Conservation (phyloP, 2,888 invertebrate species). For the Acheta domesticus region DNA sequence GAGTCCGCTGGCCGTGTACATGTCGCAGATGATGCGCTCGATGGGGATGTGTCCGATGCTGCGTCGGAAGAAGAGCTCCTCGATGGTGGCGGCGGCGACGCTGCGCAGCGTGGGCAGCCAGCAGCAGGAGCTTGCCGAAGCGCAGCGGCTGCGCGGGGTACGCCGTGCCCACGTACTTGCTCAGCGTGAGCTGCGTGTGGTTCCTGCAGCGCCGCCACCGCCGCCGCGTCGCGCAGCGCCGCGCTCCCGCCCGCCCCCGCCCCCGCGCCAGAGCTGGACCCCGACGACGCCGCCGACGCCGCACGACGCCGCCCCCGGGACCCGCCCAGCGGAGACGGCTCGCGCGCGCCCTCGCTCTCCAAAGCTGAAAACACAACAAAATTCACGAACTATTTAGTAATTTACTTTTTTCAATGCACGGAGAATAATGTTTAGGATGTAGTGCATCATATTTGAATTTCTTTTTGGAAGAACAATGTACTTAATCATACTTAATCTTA, state of each 20-base stretch:
- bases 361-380: too few relatives aligned
- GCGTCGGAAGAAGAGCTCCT: slow-evolving; percentile 79
- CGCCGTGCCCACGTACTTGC: slow-evolving; percentile 62
- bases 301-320: too few relatives aligned
- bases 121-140: slow-evolving; percentile 69
- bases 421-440: too few relatives aligned
- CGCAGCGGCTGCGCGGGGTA: slow-evolving; percentile 69
- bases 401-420: too few relatives aligned
- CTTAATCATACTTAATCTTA: too few relatives aligned
- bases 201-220: slow-evolving; percentile 71
- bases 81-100: slow-evolving; percentile 67
- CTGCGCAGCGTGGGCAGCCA: slow-evolving; percentile 63
- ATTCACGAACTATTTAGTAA: too few relatives aligned
- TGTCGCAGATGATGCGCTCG: too few relatives aligned
- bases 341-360: too few relatives aligned
- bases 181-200: slow-evolving; percentile 68
- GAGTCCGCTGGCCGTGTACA: too few relatives aligned
- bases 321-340: too few relatives aligned
- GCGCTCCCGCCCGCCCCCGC: slow-evolving; percentile 30
- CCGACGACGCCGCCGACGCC: background rate
- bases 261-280: slow-evolving; percentile 27
- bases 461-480: too few relatives aligned
- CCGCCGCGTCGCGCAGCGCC: slow-evolving; percentile 59
- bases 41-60: slow-evolving; percentile 76
- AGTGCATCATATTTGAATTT: too few relatives aligned